These are phyloP conservation scores for Cheirogaleus medius DNA, from an alignment of 2,113 vertebrate species.

Conservation along the genomic window DNA sequence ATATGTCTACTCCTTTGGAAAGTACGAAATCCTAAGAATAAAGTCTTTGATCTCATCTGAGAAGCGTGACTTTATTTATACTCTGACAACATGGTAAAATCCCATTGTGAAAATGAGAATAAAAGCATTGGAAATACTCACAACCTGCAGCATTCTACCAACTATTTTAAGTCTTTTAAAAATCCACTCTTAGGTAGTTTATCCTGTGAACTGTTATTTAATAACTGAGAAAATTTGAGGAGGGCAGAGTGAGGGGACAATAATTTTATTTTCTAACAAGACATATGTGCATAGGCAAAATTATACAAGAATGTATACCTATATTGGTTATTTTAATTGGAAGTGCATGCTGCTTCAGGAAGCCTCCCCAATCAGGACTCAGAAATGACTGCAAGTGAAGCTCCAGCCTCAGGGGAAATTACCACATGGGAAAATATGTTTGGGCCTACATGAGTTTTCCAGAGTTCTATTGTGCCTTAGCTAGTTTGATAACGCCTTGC, in stretches of 20 bases:
- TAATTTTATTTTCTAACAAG: neutral
- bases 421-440: neutral
- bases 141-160: neutral
- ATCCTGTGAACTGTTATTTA: neutral
- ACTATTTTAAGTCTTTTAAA: neutral
- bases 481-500: conserved; percentile 3
- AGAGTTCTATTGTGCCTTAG: neutral
- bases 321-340: neutral
- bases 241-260: neutral
- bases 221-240: neutral
- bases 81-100: neutral
- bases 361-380: neutral
- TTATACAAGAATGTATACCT: neutral
- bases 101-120: neutral
- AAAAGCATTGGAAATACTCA: neutral
- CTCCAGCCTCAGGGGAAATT: neutral
- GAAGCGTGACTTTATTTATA: neutral
- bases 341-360: neutral
- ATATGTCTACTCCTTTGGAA: neutral
- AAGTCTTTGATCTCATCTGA: conserved; percentile 12
- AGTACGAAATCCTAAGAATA: conserved; percentile 21
- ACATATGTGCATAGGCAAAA: neutral
- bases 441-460: neutral
- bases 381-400: neutral
- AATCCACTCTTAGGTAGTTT: neutral